Evolutionary conservation across 2,888 invertebrate genomes (phyloP).

Genomic region (Palloptera scutellata): DNA sequence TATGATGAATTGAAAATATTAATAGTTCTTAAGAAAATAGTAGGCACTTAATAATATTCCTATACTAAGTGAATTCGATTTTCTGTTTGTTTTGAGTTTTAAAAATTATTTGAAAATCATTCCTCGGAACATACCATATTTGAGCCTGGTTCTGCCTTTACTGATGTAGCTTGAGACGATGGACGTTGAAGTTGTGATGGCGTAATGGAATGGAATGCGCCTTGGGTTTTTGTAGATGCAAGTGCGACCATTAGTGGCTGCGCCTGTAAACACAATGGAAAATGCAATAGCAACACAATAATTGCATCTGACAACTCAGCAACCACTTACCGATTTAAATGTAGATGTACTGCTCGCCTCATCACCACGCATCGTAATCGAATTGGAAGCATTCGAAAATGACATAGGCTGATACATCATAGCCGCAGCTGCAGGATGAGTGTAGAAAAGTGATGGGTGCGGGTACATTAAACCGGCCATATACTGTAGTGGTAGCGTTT

Average conservation of each 20-base stretch:
- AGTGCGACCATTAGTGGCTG: conserved; percentile 51
- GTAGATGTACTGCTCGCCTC: conserved; percentile 35
- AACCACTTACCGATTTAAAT: conserved; percentile 40
- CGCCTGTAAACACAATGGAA: conserved; percentile 35
- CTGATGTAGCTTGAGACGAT: conserved; percentile 57
- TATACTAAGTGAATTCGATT: background rate
- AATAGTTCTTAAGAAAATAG: too few relatives aligned
- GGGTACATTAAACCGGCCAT: conserved; percentile 71
- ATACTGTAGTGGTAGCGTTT: conserved; percentile 68
- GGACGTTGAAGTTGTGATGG: conserved; percentile 53
- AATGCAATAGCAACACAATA: background rate
- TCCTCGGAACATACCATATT: conserved; percentile 49
- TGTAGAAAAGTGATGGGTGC: conserved; percentile 67
- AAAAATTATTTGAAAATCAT: conserved; percentile 18
- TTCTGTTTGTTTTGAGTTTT: background rate
- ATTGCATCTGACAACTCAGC: background rate
- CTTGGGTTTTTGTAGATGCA: conserved; percentile 44
- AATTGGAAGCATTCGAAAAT: conserved; percentile 61
- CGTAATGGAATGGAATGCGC: conserved; percentile 56
- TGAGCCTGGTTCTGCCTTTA: conserved; percentile 61
- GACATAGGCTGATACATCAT: conserved; percentile 71
- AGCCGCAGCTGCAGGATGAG: conserved; percentile 64
- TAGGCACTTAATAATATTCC: too few relatives aligned
- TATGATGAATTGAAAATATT: too few relatives aligned
- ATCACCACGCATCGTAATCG: conserved; percentile 43